A percentile compares a stretch with the other conserved stretches of the same genome.
Conservation (phyloP, 2,113 vertebrate species). For the Campylorhamphus procurvoides region DNA sequence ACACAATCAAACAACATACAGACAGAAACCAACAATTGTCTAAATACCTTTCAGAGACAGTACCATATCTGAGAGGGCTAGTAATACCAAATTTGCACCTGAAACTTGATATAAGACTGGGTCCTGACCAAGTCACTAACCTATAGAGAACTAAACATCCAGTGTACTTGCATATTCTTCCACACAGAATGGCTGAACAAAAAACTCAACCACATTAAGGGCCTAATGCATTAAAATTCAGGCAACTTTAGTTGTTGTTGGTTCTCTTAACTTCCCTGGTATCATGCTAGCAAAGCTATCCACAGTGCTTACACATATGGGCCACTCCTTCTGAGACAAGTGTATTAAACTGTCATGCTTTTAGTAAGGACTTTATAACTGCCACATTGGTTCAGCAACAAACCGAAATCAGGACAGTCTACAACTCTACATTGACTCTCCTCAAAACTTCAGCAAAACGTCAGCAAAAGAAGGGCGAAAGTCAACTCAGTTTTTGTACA, state of each 20-base stretch:
- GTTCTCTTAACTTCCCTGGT: background rate
- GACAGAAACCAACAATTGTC: background rate
- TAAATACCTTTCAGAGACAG: background rate
- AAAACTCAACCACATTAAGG: background rate
- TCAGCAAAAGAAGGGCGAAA: background rate
- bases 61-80: background rate
- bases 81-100: background rate
- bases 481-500: background rate
- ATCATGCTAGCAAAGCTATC: background rate
- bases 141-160: background rate
- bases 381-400: background rate
- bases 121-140: background rate
- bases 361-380: background rate
- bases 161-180: background rate
- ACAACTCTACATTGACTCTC: background rate
- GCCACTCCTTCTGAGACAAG: background rate
- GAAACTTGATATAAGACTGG: background rate
- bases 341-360: background rate
- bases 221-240: background rate
- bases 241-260: background rate
- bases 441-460: background rate
- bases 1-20: background rate
- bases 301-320: background rate
- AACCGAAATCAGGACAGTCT: background rate
- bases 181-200: background rate